These are phyloP conservation scores for Choreutis nemorana DNA, from an alignment of 2,888 invertebrate genomes.

Conservation along the genomic window DNA sequence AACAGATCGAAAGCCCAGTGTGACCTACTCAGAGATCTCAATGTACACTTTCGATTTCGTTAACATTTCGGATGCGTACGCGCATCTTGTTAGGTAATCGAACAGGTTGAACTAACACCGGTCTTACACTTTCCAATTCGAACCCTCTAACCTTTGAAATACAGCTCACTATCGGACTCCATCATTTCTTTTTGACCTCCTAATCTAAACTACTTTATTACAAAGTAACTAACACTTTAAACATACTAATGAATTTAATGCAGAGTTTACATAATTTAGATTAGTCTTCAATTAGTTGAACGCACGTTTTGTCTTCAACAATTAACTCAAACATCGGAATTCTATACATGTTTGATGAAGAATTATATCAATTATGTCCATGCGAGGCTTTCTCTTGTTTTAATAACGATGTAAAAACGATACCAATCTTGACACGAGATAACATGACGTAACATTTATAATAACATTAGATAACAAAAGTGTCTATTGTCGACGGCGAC, in stretches of 20 bases:
- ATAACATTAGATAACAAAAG: constrained; percentile 39
- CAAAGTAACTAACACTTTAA: too few species aligned
- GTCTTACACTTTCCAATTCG: too few species aligned
- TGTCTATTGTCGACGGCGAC: constrained; percentile 17
- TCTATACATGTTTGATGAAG: too few species aligned
- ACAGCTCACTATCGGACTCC: too few species aligned
- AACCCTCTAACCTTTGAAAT: too few species aligned
- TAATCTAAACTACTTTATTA: too few species aligned
- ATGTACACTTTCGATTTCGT: constrained; percentile 46
- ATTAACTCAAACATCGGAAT: too few species aligned
- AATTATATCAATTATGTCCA: neutral
- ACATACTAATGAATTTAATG: too few species aligned
- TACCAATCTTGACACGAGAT: constrained; percentile 17
- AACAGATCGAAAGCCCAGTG: constrained; percentile 40
- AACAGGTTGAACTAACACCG: neutral
- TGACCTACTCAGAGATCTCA: constrained; percentile 28
- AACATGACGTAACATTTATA: constrained; percentile 28
- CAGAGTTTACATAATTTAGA: too few species aligned
- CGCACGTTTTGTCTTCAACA: too few species aligned
- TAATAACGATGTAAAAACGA: constrained; percentile 11
- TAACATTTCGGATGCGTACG: constrained; percentile 12
- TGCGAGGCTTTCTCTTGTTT: constrained; percentile 6
- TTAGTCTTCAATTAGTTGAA: too few species aligned
- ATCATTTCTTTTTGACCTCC: too few species aligned
- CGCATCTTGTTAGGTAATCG: constrained; percentile 14